Evolutionary conservation across 2,888 invertebrate genomes (phyloP), one percentile per base, ranked within the genome.

Genomic region (Amiota mariae): DNA sequence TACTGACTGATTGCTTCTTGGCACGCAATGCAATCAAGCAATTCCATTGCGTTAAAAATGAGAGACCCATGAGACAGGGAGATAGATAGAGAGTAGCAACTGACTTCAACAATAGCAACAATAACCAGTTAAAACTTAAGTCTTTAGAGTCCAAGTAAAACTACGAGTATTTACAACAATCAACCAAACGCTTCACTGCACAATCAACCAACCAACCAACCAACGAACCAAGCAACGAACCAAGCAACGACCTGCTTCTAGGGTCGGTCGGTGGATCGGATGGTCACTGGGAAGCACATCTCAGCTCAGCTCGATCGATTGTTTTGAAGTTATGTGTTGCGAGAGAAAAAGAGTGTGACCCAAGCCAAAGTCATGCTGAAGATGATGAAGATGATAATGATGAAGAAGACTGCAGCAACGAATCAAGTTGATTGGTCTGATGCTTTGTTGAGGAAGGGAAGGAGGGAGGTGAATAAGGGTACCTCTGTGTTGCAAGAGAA

Each of bases 11-110:
- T 83, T 84, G 82, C 86, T 81, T 81, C 78, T 79, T 82, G 82
- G 86, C 86, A 86, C 87, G 86, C 86, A 83, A 86, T 73, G 67
- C 73, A 75, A 80, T 36, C 54, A 51, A 12, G n/a, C 54, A 51
- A 51, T 51, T 4, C 8, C 54, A n/a, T 51, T n/a, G 54, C 54
- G 54, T n/a, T 12, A 12, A 51, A 8, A 51, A 3, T 6, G 54
- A 36, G 36, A 36, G 36, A 36, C 54, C 54, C 54, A 51, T n/a
- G 13, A 51, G 54, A 51, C 3, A 12, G 54, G n/a, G n/a, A 51
- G 54, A 51, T 51, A n/a, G 4, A 51, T 15, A 18, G 15, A 4
- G 18, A 57, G 20, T 6, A 13, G n/a, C 54, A 51, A 51, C 54
- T 10, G 18, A 15, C 57, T n/a, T 18, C 10, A 57, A 15, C 20